Evolutionary conservation across 2,888 invertebrate genomes (phyloP), one percentile per base, ranked within the genome.

Genomic region (Zele albiditarsus): DNA sequence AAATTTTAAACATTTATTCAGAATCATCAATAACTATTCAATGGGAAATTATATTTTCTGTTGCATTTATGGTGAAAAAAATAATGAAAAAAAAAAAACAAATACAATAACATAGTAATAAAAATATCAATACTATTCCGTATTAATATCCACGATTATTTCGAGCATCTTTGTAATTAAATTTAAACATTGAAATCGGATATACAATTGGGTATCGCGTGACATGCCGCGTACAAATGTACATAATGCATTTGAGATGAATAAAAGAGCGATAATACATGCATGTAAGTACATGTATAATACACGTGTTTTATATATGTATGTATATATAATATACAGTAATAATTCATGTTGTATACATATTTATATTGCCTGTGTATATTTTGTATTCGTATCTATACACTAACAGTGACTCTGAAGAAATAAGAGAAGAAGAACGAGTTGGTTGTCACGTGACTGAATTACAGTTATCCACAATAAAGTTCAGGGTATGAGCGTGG

Each of bases 381-480:
- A 46, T n/a, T 16, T 46, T 46, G 46, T 46, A 46, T 46, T 46
- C 6, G 46, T 46, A 46, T 46, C n/a, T 46, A 14, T 42, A 46
- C 16, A 49, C 20, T 27, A 3, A 27, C 14, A 38, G n/a, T 69
- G 46, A 58, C 12, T 6, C 10, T 58, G 38, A 31, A 33, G 23
- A 65, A 33, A 46, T 23, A 42, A n/a, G 28, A 57, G 53, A 53
- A 57, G 12, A 69, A 16, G 23, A 28, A 58, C 23, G 5, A 58
- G 53, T 69, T 20, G 28, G 65, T 33, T 63, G 78, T 80, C 80
- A 80, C 80, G 80, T 80, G 80, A 80, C 69, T 71, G 71, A 69
- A 62, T 77, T 80, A 80, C 80, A 80, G 80, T 80, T 80, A 80
- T 77, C 74, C 76, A 75, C 78, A 53, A 70, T 68, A 73, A 77